Conservation (phyloP, 2,113 vertebrate genomes). For the Onychostoma macrolepis region DNA sequence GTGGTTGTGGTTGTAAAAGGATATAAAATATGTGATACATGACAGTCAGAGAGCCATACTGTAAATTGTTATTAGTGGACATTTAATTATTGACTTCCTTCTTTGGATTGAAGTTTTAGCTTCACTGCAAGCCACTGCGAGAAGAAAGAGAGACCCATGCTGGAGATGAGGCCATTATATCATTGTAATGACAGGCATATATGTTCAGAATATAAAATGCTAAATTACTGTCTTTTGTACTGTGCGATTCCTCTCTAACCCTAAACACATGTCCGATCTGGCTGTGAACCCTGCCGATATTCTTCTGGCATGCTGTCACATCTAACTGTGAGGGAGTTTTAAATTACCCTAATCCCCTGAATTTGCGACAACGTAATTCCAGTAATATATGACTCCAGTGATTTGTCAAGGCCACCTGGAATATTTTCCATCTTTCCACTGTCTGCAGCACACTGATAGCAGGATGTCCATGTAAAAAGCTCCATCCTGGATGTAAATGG, state of each 20-base stretch:
- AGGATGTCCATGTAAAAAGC: slow-evolving; percentile 30
- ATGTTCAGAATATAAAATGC: slow-evolving; percentile 30
- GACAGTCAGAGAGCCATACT: not conserved
- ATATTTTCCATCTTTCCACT: slow-evolving; percentile 25
- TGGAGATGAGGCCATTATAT: slow-evolving; percentile 15
- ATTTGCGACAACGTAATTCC: slow-evolving; percentile 40
- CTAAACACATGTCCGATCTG: slow-evolving; percentile 40
- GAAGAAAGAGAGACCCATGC: not conserved
- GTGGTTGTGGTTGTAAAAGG: not conserved
- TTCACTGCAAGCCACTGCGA: no score
- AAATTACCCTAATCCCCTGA: slow-evolving; percentile 50
- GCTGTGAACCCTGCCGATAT: slow-evolving; percentile 29
- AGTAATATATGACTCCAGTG: slow-evolving; percentile 43
- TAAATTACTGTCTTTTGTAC: slow-evolving; percentile 29
- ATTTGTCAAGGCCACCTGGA: slow-evolving; percentile 44
- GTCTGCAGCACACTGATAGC: slow-evolving; percentile 29
- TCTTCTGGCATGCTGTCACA: slow-evolving; percentile 30
- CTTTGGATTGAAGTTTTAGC: not conserved
- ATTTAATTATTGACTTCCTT: not conserved
- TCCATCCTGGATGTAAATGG: slow-evolving; percentile 23
- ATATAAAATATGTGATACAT: not conserved
- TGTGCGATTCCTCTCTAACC: slow-evolving; percentile 9
- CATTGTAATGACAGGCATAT: slow-evolving; percentile 1
- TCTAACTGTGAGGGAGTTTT: slow-evolving; percentile 38
- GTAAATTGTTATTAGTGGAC: not conserved